Conservation (phyloP, 1,140 invertebrate species). For the Mizuhopecten yessoensis region DNA sequence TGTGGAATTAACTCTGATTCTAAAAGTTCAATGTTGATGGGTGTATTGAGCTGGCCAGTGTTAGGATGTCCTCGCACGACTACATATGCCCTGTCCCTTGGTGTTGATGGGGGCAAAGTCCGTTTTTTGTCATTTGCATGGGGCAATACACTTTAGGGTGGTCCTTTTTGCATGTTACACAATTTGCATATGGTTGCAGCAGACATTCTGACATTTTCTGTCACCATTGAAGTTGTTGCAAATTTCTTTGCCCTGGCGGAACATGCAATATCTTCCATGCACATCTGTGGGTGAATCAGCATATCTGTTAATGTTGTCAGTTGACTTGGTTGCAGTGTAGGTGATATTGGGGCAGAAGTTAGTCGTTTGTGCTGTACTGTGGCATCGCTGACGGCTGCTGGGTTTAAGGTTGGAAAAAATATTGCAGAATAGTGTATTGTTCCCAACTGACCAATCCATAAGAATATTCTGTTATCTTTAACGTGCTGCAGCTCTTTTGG, state of each 20-base stretch:
- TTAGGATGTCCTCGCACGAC: no score
- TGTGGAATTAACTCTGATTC: background rate
- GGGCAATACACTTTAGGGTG: background rate
- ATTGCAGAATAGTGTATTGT: background rate
- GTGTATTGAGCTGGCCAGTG: no score
- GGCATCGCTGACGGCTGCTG: background rate
- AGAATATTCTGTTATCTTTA: background rate
- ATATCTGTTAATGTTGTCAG: no score
- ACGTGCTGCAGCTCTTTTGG: background rate
- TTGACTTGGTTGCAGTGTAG: no score
- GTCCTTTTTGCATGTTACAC: background rate
- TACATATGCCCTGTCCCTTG: no score
- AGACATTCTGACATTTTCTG: background rate
- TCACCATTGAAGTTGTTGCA: slow-evolving; percentile 45
- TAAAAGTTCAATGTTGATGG: no score
- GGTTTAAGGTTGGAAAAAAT: background rate
- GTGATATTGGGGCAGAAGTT: background rate
- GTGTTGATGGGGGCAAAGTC: no score
- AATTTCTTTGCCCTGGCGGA: slow-evolving; percentile 32
- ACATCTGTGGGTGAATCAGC: background rate
- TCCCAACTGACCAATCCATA: background rate
- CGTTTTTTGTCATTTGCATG: no score
- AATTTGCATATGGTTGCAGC: background rate
- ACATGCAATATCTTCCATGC: background rate
- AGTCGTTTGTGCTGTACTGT: background rate